These are phyloP conservation scores for Lophura nycthemera DNA, from an alignment of 2,113 vertebrate species.

Conservation along the genomic window DNA sequence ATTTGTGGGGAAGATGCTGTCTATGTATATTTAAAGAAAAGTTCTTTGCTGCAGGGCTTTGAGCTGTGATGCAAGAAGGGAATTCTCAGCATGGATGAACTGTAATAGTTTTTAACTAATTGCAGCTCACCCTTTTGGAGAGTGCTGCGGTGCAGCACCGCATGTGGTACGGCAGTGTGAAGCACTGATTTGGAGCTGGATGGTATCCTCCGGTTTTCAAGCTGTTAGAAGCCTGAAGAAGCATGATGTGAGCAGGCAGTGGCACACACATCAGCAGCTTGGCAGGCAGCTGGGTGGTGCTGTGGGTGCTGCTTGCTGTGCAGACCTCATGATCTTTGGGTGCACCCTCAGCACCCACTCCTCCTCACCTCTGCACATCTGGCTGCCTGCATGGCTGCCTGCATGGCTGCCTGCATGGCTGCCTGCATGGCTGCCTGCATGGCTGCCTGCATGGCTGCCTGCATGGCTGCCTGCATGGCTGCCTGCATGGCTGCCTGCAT, in stretches of 20 bases:
- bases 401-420: neutral
- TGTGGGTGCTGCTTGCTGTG: fast-evolving
- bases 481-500: neutral
- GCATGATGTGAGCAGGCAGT: constrained; percentile 25
- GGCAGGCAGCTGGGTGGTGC: constrained; percentile 27
- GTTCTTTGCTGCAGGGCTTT: fast-evolving
- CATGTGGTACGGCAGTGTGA: constrained; percentile 45
- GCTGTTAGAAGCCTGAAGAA: constrained; percentile 2
- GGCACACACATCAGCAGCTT: constrained; percentile 19
- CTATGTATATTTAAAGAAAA: neutral
- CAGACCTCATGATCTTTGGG: neutral
- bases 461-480: neutral
- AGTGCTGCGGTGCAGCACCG: neutral
- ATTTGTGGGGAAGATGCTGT: neutral
- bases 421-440: neutral
- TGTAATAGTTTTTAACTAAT: constrained; percentile 57
- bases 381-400: neutral
- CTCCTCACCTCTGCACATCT: neutral
- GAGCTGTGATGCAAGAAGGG: neutral
- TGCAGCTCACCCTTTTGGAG: constrained; percentile 24
- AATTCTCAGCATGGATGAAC: constrained; percentile 33
- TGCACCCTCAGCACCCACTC: neutral
- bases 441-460: neutral
- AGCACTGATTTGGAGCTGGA: constrained; percentile 23
- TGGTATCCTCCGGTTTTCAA: constrained; percentile 1